Conservation (phyloP, 2,113 vertebrate species). For the Paracanthobrama guichenoti region DNA sequence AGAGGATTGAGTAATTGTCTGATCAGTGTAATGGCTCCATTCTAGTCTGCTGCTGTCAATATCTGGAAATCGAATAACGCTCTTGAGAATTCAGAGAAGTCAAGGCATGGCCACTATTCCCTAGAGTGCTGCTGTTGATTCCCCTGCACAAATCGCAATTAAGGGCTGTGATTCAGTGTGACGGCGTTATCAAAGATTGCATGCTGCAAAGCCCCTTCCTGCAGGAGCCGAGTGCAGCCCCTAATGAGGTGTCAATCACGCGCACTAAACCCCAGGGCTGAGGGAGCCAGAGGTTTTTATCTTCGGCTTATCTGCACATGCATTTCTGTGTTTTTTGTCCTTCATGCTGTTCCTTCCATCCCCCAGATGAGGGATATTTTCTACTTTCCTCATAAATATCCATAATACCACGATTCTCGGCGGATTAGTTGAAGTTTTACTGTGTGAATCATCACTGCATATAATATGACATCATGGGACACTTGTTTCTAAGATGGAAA, state of each 20-base stretch:
- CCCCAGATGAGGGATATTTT: too few species aligned
- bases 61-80: too few species aligned
- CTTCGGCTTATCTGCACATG: slow-evolving; percentile 72
- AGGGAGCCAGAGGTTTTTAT: slow-evolving; percentile 26
- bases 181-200: slow-evolving; percentile 81
- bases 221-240: slow-evolving; percentile 64
- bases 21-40: not conserved
- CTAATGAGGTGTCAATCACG: slow-evolving; percentile 79
- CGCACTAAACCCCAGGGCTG: slow-evolving; percentile 69
- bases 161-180: slow-evolving; percentile 78
- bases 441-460: not conserved
- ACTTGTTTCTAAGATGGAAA: not conserved
- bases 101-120: slow-evolving; percentile 51
- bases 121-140: slow-evolving; percentile 76
- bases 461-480: not conserved
- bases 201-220: slow-evolving; percentile 72
- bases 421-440: too few species aligned
- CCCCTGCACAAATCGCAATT: slow-evolving; percentile 82
- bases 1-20: not conserved
- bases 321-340: slow-evolving; percentile 32
- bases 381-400: too few species aligned
- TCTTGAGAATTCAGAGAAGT: too few species aligned
- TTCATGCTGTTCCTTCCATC: not conserved
- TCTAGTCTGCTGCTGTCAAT: not conserved
- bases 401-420: too few species aligned